Conservation (phyloP, 2,888 invertebrate species). For the Orchesellides sinensis region DNA sequence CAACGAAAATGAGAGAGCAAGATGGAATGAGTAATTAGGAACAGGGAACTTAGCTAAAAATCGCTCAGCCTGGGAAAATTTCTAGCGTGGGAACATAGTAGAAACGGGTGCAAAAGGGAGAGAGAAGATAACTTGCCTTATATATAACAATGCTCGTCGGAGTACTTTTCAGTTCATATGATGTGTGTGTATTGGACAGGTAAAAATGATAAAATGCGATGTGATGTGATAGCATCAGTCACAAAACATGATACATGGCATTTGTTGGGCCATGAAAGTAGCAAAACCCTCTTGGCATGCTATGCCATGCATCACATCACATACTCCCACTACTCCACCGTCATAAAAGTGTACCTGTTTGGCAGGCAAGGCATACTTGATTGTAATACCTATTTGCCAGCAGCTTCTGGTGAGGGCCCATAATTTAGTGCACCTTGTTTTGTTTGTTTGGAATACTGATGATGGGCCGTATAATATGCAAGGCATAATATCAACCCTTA, state of each 20-base stretch:
- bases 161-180: constrained; percentile 7
- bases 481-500: constrained; percentile 8
- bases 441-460: constrained; percentile 62
- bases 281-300: constrained; percentile 43
- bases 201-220: constrained; percentile 48
- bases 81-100: constrained; percentile 74
- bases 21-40: constrained; percentile 74
- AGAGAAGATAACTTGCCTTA: constrained; percentile 37
- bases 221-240: constrained; percentile 70
- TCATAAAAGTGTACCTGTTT: constrained; percentile 36
- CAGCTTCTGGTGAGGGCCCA: constrained; percentile 53
- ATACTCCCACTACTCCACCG: constrained; percentile 36
- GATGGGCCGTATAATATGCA: constrained; percentile 31
- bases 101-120: constrained; percentile 62
- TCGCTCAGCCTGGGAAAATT: constrained; percentile 74
- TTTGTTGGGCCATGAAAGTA: constrained; percentile 61
- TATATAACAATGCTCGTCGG: constrained; percentile 37
- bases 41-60: constrained; percentile 65
- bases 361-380: constrained; percentile 24
- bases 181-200: constrained; percentile 43
- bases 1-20: constrained; percentile 60
- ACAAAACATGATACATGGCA: constrained; percentile 63
- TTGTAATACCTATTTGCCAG: constrained; percentile 48
- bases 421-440: constrained; percentile 54
- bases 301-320: constrained; percentile 28